phyloP scores from a whole-genome alignment of 2,113 vertebrate species.

The Caranx melampygus region DNA sequence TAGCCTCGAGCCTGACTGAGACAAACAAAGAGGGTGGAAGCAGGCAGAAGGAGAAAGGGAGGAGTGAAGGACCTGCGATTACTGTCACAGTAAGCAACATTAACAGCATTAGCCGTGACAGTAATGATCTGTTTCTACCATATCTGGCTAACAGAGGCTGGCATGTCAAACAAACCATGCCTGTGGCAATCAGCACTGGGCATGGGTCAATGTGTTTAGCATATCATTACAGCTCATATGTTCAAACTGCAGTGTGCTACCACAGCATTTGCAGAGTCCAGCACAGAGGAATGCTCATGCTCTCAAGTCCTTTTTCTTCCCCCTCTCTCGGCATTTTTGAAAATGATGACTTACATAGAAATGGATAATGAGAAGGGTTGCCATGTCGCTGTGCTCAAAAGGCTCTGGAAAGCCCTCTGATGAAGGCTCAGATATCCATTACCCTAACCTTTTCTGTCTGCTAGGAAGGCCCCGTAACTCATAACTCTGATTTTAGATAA shows the following conservation, averaged over 20 bases:
- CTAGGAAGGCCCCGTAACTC: slow-evolving; percentile 22
- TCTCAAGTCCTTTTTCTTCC: background rate
- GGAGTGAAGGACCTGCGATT: slow-evolving; percentile 53
- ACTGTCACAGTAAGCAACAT: slow-evolving; percentile 58
- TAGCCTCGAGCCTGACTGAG: slow-evolving; percentile 45
- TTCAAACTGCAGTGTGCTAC: slow-evolving; percentile 11
- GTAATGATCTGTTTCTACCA: slow-evolving; percentile 66
- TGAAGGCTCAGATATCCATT: slow-evolving; percentile 28
- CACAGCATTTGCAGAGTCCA: background rate
- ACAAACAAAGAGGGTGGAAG: slow-evolving; percentile 48
- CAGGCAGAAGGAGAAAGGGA: slow-evolving; percentile 17
- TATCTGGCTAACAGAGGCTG: slow-evolving; percentile 56
- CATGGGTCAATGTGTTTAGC: slow-evolving; percentile 56
- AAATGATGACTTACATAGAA: slow-evolving; percentile 21
- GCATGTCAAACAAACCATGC: slow-evolving; percentile 56
- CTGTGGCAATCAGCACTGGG: slow-evolving; percentile 37
- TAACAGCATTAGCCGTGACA: slow-evolving; percentile 66
- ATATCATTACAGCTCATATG: slow-evolving; percentile 27
- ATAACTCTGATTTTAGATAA: slow-evolving; percentile 22
- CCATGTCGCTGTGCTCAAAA: background rate
- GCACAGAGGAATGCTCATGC: background rate
- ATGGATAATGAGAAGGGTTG: slow-evolving; percentile 24
- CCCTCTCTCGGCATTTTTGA: background rate
- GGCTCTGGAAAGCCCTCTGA: slow-evolving; percentile 33
- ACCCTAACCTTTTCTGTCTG: slow-evolving; percentile 38